These are phyloP conservation scores for Aphis craccivora DNA, from an alignment of 1,140 invertebrate species.

Conservation along the genomic window DNA sequence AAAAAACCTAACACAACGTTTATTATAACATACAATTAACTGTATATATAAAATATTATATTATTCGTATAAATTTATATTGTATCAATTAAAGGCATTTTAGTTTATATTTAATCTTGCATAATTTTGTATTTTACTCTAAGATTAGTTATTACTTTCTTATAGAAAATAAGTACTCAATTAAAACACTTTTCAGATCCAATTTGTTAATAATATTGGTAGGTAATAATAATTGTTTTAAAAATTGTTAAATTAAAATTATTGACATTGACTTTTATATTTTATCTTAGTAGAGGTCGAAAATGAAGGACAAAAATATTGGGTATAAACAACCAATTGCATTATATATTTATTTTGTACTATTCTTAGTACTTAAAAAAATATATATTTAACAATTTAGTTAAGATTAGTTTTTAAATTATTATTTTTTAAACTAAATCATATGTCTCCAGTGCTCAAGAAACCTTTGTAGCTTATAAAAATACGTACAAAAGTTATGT, in stretches of 20 bases:
- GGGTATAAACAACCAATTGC: not conserved
- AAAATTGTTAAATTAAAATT: not conserved
- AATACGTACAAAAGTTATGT: not conserved
- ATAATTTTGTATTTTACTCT: not conserved
- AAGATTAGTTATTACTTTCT: not conserved
- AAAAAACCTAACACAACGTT: not conserved
- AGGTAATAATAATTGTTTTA: not conserved
- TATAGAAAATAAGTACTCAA: not conserved
- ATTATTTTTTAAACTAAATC: not conserved
- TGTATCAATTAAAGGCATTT: not conserved
- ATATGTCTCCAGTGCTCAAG: not conserved
- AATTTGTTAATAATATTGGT: not conserved
- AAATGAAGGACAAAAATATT: not conserved
- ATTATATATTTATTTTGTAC: not conserved
- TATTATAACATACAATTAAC: no score
- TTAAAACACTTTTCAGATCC: not conserved
- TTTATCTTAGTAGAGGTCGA: not conserved
- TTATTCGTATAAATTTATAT: not conserved
- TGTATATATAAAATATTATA: not conserved
- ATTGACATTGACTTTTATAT: not conserved
- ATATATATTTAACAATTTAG: not conserved
- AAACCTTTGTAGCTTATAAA: not conserved
- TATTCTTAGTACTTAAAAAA: not conserved
- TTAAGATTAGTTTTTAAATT: constrained; percentile 5
- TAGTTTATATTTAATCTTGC: not conserved